These are phyloP conservation scores for Phrynocephalus versicolor DNA, from an alignment of 2,113 vertebrate genomes.

Conservation along the genomic window DNA sequence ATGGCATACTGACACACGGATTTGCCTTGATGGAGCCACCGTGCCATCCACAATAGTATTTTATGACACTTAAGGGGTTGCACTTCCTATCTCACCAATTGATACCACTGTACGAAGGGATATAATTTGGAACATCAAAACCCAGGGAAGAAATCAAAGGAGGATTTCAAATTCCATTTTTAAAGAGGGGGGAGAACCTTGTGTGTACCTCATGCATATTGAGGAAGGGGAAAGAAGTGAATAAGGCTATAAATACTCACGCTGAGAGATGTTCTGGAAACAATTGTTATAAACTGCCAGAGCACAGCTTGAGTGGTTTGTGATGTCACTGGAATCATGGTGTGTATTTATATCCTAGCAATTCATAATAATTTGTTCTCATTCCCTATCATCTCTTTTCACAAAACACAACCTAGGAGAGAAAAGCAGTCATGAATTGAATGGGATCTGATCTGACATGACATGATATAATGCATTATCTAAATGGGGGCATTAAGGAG, in stretches of 20 bases:
- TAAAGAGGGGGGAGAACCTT: neutral
- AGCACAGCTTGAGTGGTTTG: neutral
- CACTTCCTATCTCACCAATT: too few relatives aligned
- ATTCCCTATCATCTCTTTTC: slow-evolving; percentile 24
- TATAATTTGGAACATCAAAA: neutral
- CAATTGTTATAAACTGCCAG: slow-evolving; percentile 32
- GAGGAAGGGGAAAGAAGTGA: slow-evolving; percentile 35
- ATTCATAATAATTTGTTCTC: slow-evolving; percentile 50
- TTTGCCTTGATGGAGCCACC: too few relatives aligned
- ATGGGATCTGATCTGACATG: slow-evolving; percentile 22
- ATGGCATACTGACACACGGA: too few relatives aligned
- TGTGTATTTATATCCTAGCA: slow-evolving; percentile 39
- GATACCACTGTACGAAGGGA: neutral
- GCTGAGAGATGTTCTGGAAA: slow-evolving; percentile 16
- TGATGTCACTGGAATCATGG: slow-evolving; percentile 21
- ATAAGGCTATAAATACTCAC: slow-evolving; percentile 55
- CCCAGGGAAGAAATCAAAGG: neutral
- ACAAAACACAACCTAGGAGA: slow-evolving; percentile 41
- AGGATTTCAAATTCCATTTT: neutral
- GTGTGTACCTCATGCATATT: slow-evolving; percentile 41
- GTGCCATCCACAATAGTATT: too few relatives aligned
- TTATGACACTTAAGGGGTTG: too few relatives aligned
- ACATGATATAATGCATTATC: slow-evolving; percentile 23
- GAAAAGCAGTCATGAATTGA: slow-evolving; percentile 32
- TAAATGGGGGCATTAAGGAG: neutral